Evolutionary conservation across 2,113 vertebrate genomes (phyloP).

Genomic region (Myxocyprinus asiaticus): DNA sequence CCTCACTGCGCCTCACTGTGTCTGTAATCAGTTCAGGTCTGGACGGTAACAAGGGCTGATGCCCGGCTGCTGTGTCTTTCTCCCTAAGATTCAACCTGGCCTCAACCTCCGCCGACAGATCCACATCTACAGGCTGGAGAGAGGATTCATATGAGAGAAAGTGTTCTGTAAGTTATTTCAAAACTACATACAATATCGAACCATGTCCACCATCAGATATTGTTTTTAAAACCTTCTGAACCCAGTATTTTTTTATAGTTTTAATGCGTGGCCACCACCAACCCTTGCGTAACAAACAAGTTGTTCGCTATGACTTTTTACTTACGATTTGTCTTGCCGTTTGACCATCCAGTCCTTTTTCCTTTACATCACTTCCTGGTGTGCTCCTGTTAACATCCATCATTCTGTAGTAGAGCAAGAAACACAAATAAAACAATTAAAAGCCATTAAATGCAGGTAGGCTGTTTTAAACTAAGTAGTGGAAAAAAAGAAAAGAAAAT

Average conservation of each 20-base stretch:
- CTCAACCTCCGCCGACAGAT: conserved; percentile 85
- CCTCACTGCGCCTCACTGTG: conserved; percentile 57
- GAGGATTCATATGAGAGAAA: not conserved
- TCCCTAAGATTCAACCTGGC: conserved; percentile 80
- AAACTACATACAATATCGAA: too few relatives aligned
- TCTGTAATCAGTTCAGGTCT: conserved; percentile 61
- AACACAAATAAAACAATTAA: not conserved
- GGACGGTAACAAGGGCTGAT: conserved; percentile 52
- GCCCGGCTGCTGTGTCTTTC: conserved; percentile 61
- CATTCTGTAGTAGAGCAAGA: not conserved
- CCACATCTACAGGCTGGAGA: conserved; percentile 68
- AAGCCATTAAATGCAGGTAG: not conserved
- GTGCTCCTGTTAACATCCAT: not conserved
- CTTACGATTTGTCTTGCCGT: conserved; percentile 23
- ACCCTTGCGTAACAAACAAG: too few relatives aligned
- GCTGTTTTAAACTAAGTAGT: not conserved
- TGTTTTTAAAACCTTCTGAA: too few relatives aligned
- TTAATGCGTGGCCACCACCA: too few relatives aligned
- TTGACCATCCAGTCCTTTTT: conserved; percentile 13
- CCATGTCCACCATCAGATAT: too few relatives aligned
- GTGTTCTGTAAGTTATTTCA: too few relatives aligned
- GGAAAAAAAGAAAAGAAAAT: not conserved
- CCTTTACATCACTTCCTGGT: conserved; percentile 6
- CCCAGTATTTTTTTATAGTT: too few relatives aligned
- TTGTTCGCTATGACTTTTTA: not conserved